Evolutionary conservation across 2,113 vertebrate genomes (phyloP), one percentile per base, ranked within the genome.

Genomic region (Pelmatolapia mariae): DNA sequence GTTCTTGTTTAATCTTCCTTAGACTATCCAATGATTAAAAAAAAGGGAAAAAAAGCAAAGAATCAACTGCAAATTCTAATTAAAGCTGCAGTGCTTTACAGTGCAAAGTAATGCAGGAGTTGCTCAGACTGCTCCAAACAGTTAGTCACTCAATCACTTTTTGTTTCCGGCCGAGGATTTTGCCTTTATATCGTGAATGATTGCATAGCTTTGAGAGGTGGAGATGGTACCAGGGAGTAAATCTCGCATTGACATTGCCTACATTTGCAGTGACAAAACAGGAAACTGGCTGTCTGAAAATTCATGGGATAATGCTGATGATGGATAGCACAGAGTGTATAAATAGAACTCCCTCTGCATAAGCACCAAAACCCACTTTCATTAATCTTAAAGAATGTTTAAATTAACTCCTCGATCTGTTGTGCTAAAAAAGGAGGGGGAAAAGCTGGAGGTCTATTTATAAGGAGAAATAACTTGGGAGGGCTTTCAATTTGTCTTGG

Each of bases 341-440:
- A 95, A 95, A 96, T 93, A 94, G 90, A 93, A 91, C 89, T 90
- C 89, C 89, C 87, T 79, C 89, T 90, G 93, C 92, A 92, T 91
- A 90, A 92, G 91, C 95, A 94, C 91, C 87, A 86, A 92, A 95
- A 94, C 88, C 81, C 87, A 90, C 91, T 94, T 95, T 93, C 95
- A 96, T 96, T 96, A 93, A 96, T 96, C 96, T 94, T 94, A 95
- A 95, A 91, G 91, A 96, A 96, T 95, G 93, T 96, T 95, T 96
- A 95, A 95, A 96, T 97, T 89, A 96, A 96, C 95, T 95, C 89
- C 63, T 86, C 89, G 84, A 92, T 95, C 88, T 95, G 86, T 94
- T 93, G 80, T 90, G 82, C 90, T 86, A 84, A 90, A 92, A 71
- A 88, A 85, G 89, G 88, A 83, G 87, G 91, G 82, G 33, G 54